Base-by-base conservation (phyloP, 2,888 invertebrate genomes). In the Protophormia terraenovae region DNA sequence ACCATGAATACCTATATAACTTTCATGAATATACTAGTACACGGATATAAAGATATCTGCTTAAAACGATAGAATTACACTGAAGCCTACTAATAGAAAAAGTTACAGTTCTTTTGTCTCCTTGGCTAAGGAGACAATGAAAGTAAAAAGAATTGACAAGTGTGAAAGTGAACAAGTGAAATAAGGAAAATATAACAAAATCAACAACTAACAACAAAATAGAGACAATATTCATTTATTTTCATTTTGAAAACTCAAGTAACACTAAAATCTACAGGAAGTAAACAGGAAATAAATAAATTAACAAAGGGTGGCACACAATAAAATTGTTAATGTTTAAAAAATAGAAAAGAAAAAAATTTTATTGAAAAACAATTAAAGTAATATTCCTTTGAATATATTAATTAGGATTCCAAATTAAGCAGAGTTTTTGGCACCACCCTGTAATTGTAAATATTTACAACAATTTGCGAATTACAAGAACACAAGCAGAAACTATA, bases 91-190 rank as follows among this genome's bases (percentile, higher is more conserved):
- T 19, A 27, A 60, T 19, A 16, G 60, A 50, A 71, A 71, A 69
- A 47, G 29, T 60, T 69, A 69, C 35, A 19, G n/a, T 27, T 16
- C 29, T 71, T 71, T 41, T 78, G 38, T 71, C 14, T 50, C 3
- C 16, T 22, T 38, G 32, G 14, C 27, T 71, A 53, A 32, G 32
- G 45, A 79, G 55, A 83, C 75, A 78, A 73, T 67, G 27, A 83
- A 41, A 50, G 35, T 67, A 41, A 35, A 38, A 53, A 67, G 24
- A 69, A 78, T 32, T 53, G 55, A 69, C 78, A 73, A 79, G 60
- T 69, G 69, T 45, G 58, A 72, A 60, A 77, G 16, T 55, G 32
- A 53, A 53, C 60, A 78, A 78, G 14, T 62, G 32, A 58, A 69
- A 53, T 22, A 47, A 45, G n/a, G 22, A n/a, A 29, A n/a, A n/a